Evolutionary conservation across 2,888 invertebrate species (phyloP).

Genomic region (Aporophyla nigra): DNA sequence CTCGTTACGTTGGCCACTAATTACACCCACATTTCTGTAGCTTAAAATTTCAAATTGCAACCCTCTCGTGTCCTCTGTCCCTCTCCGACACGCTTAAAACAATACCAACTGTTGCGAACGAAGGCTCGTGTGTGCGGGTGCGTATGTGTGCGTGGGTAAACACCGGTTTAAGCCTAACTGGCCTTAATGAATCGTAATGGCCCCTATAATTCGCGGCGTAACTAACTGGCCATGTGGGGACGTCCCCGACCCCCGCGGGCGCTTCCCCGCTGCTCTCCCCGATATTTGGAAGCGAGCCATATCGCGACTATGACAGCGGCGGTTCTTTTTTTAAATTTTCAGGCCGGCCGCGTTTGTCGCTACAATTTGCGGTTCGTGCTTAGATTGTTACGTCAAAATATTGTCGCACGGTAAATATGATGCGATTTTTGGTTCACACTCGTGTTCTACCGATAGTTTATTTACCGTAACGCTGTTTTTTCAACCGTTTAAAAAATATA

Average conservation of each 20-base stretch:
- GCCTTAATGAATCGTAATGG: slow-evolving; percentile 92
- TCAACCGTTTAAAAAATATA: slow-evolving; percentile 5
- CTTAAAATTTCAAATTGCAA: slow-evolving; percentile 85
- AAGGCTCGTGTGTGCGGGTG: slow-evolving; percentile 70
- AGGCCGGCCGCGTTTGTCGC: slow-evolving; percentile 79
- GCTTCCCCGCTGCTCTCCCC: slow-evolving; percentile 71
- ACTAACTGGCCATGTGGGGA: slow-evolving; percentile 91
- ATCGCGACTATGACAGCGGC: slow-evolving; percentile 88
- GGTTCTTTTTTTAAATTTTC: slow-evolving; percentile 89
- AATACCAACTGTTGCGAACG: slow-evolving; percentile 85
- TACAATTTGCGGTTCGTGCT: slow-evolving; percentile 88
- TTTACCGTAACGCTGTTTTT: slow-evolving; percentile 20
- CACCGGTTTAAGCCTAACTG: slow-evolving; percentile 92
- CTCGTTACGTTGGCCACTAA: slow-evolving; percentile 87
- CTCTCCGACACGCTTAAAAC: slow-evolving; percentile 79
- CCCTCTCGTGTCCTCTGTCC: slow-evolving; percentile 75
- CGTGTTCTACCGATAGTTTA: slow-evolving; percentile 22
- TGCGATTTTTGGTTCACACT: slow-evolving; percentile 44
- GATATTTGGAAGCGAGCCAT: slow-evolving; percentile 88
- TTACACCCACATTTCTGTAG: slow-evolving; percentile 85
- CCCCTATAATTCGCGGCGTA: slow-evolving; percentile 92
- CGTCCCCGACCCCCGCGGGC: slow-evolving; percentile 68
- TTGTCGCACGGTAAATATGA: slow-evolving; percentile 50
- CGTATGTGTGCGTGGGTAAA: slow-evolving; percentile 88
- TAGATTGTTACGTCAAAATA: slow-evolving; percentile 78